Evolutionary conservation across 2,113 vertebrate genomes (phyloP).

Genomic region (Phalacrocorax aristotelis): DNA sequence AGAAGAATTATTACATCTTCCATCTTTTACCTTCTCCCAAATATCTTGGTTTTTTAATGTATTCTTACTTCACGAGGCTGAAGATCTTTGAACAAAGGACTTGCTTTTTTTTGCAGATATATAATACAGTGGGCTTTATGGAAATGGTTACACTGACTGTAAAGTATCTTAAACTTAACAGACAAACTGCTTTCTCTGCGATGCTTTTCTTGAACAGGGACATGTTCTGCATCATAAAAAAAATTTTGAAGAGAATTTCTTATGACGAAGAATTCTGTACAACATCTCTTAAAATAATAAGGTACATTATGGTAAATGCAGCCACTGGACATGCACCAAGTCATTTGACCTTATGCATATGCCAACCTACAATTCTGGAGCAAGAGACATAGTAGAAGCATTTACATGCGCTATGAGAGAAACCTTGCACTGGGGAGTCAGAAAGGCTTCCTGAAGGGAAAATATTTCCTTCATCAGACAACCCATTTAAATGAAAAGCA

Average conservation of each 20-base stretch:
- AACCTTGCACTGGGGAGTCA: not conserved
- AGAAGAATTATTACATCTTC: not conserved
- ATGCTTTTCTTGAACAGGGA: not conserved
- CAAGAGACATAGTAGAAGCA: not conserved
- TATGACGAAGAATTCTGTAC: not conserved
- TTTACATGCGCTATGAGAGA: not conserved
- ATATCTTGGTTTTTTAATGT: not conserved
- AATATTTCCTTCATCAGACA: not conserved
- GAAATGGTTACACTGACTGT: not conserved
- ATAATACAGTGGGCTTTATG: not conserved
- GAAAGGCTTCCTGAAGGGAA: not conserved
- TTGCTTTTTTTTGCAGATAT: not conserved
- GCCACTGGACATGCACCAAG: not conserved
- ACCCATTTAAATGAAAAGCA: not conserved
- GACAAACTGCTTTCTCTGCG: not conserved
- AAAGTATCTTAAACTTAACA: not conserved
- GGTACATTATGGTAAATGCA: not conserved
- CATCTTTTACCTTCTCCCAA: not conserved
- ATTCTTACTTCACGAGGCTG: not conserved
- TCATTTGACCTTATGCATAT: not conserved
- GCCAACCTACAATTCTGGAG: not conserved
- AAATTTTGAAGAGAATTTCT: not conserved
- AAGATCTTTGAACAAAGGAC: not conserved
- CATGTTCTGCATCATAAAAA: not conserved
- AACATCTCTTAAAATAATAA: not conserved